These are phyloP conservation scores for Orchesella flavescens DNA, from an alignment of 2,888 invertebrate species.

Conservation along the genomic window DNA sequence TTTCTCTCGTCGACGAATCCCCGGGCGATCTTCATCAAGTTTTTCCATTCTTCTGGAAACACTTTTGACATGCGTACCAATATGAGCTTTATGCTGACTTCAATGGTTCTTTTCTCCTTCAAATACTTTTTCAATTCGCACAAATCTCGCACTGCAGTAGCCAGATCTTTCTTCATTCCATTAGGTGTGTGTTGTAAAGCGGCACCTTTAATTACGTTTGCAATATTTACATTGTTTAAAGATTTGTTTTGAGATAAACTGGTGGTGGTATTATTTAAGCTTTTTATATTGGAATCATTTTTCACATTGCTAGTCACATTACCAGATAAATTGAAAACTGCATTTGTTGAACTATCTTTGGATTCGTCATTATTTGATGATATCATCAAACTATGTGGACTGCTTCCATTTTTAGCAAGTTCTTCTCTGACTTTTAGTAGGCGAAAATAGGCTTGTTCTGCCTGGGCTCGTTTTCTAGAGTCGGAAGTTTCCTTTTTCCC, in stretches of 20 bases:
- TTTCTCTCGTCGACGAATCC: constrained; percentile 40
- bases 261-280: not conserved
- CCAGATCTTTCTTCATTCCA: constrained; percentile 34
- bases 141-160: constrained; percentile 27
- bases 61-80: constrained; percentile 39
- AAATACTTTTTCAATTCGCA: constrained; percentile 34
- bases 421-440: constrained; percentile 34
- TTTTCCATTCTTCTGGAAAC: constrained; percentile 57
- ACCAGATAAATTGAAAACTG: not conserved
- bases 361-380: too few species aligned
- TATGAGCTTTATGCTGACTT: constrained; percentile 15
- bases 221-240: not conserved
- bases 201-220: constrained; percentile 14
- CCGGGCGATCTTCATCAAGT: constrained; percentile 43
- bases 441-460: constrained; percentile 44
- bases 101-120: constrained; percentile 44
- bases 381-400: not conserved
- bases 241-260: not conserved
- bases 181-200: constrained; percentile 7
- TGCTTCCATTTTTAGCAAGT: not conserved
- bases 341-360: constrained; percentile 2
- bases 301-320: not conserved
- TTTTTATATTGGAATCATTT: too few species aligned
- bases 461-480: not conserved
- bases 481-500: constrained; percentile 6